Conservation (phyloP, 2,113 vertebrate species). For the Xiphophorus maculatus region DNA sequence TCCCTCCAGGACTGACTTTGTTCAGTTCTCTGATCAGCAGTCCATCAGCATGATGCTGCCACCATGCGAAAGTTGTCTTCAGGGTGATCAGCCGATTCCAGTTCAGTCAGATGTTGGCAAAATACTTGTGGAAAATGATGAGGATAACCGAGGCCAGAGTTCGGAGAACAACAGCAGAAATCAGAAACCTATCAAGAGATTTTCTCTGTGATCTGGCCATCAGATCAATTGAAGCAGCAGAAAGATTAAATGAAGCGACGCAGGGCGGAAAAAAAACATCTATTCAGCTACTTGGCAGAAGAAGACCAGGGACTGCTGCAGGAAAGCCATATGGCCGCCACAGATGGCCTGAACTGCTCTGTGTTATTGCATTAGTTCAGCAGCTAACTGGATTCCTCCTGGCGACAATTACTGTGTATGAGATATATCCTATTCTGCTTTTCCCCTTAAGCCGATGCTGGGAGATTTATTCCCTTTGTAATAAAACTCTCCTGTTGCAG, state of each 20-base stretch:
- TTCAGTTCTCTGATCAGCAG: too few relatives aligned
- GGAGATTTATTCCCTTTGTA: constrained; percentile 25
- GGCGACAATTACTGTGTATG: constrained; percentile 8
- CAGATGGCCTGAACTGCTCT: constrained; percentile 63
- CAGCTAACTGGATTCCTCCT: constrained; percentile 22
- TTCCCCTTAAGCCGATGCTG: not conserved
- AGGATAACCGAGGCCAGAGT: too few relatives aligned
- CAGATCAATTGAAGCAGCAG: not conserved
- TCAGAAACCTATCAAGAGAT: not conserved
- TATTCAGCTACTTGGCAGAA: constrained; percentile 34
- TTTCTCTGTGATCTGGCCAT: not conserved
- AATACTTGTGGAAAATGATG: too few relatives aligned
- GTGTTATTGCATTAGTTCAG: constrained; percentile 48
- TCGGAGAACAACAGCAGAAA: too few relatives aligned
- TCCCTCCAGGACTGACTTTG: too few relatives aligned
- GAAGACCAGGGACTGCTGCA: constrained; percentile 26
- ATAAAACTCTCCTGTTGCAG: constrained; percentile 68
- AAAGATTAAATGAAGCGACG: not conserved
- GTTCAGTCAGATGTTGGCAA: too few relatives aligned
- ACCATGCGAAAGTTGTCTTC: too few relatives aligned
- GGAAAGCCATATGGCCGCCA: constrained; percentile 57
- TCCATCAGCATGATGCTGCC: too few relatives aligned
- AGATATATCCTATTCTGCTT: constrained; percentile 18
- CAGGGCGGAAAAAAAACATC: constrained; percentile 12
- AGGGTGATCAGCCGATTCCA: too few relatives aligned